Percentiles rank a stretch among this genome's conserved stretches.
Conservation (phyloP, 2,113 vertebrate genomes). For the Pteruthius melanotis region DNA sequence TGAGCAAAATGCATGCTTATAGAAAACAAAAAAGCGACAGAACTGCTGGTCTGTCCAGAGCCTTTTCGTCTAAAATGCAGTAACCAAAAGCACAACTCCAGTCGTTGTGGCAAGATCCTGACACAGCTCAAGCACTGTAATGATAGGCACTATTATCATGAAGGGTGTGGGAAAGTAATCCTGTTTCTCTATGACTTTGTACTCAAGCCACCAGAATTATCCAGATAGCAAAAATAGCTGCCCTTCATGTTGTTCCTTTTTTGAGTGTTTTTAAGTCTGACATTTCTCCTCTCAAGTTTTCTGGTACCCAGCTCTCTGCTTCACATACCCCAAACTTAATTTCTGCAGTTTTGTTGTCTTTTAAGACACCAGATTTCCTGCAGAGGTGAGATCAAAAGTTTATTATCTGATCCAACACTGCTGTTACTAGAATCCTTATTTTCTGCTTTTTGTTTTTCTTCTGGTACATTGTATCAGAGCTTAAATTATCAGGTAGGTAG, state of each 20-base stretch:
- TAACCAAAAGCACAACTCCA: background rate
- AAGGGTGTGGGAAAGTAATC: background rate
- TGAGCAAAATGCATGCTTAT: background rate
- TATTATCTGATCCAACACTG: background rate
- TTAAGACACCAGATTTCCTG: background rate
- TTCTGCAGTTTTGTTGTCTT: background rate
- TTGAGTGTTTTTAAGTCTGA: background rate
- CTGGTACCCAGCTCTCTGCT: background rate
- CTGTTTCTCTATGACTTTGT: background rate
- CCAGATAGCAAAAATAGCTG: background rate
- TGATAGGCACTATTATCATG: background rate
- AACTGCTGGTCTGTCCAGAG: background rate
- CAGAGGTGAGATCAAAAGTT: background rate
- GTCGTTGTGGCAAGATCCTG: accelerated
- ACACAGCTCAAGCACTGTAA: background rate
- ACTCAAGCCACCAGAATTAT: background rate
- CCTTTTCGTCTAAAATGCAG: background rate
- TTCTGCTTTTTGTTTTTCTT: background rate
- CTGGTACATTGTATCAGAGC: background rate
- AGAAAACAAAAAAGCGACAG: background rate
- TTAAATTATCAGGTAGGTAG: background rate
- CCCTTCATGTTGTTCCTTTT: background rate
- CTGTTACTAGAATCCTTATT: background rate
- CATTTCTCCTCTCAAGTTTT: background rate
- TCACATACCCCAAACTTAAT: background rate